Conservation (phyloP, 2,113 vertebrate genomes). For the Lamprologus tigripictilis region DNA sequence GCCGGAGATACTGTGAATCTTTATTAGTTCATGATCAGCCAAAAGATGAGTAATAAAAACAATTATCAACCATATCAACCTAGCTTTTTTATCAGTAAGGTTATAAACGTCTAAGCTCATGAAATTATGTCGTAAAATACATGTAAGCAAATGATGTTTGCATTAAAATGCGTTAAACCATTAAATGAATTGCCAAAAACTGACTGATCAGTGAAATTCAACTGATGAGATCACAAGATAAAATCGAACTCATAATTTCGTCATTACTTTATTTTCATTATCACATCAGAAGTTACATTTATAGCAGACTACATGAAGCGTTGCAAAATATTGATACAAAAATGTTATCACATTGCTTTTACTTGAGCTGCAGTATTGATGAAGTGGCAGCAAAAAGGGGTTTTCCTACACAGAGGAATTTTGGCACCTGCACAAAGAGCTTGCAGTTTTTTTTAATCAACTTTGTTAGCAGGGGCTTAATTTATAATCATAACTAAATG, state of each 20-base stretch:
- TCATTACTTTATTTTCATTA: background rate
- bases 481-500: background rate
- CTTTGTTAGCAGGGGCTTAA: background rate
- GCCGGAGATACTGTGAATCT: background rate
- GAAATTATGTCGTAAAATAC: background rate
- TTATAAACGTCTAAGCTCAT: background rate
- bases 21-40: background rate
- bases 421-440: background rate
- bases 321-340: background rate
- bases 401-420: background rate
- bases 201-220: background rate
- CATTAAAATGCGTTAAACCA: background rate
- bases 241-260: background rate
- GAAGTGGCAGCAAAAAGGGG: too few species aligned
- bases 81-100: background rate
- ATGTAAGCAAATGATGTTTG: background rate
- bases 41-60: background rate
- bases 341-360: background rate
- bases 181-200: background rate
- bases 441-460: background rate
- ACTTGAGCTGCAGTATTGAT: background rate
- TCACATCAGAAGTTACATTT: background rate
- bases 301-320: background rate
- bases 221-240: background rate
- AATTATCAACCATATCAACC: background rate